phyloP scores from a whole-genome alignment of 2,113 vertebrate species.

The Saguinus imperator region DNA sequence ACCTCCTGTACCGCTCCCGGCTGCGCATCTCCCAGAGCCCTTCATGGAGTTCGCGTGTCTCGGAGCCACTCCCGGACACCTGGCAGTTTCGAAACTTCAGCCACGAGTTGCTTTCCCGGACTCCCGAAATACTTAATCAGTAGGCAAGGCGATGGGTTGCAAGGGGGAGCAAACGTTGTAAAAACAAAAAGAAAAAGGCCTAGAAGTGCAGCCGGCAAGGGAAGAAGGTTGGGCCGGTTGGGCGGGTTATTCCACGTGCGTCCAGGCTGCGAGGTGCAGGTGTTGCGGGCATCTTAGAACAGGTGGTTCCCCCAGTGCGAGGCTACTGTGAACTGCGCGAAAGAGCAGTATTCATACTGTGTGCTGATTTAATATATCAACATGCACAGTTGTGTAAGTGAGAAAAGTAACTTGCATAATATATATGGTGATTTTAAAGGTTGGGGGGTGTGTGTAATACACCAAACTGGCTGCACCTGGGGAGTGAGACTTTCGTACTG shows the following conservation, averaged over 20 bases:
- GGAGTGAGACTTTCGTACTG: background rate
- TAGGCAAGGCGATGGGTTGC: background rate
- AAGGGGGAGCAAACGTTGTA: background rate
- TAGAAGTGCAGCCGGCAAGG: background rate
- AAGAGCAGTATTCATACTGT: background rate
- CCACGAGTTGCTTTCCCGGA: background rate
- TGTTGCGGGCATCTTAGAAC: background rate
- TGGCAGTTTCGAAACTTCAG: background rate
- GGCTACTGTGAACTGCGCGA: fast-evolving
- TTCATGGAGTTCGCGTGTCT: background rate
- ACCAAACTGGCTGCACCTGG: background rate
- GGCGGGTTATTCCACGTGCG: background rate
- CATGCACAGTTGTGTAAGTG: background rate
- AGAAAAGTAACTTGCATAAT: background rate
- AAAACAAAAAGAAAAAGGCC: background rate
- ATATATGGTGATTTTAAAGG: background rate
- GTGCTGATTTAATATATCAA: background rate
- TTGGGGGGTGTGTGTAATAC: background rate
- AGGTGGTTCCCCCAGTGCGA: too few relatives aligned
- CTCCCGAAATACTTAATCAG: background rate
- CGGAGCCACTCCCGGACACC: background rate
- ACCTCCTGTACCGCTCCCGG: background rate
- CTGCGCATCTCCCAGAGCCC: background rate
- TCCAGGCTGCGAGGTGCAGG: fast-evolving
- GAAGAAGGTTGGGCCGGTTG: background rate